These are phyloP conservation scores for Leucoma salicis DNA, from an alignment of 2,888 invertebrate genomes.

Conservation along the genomic window DNA sequence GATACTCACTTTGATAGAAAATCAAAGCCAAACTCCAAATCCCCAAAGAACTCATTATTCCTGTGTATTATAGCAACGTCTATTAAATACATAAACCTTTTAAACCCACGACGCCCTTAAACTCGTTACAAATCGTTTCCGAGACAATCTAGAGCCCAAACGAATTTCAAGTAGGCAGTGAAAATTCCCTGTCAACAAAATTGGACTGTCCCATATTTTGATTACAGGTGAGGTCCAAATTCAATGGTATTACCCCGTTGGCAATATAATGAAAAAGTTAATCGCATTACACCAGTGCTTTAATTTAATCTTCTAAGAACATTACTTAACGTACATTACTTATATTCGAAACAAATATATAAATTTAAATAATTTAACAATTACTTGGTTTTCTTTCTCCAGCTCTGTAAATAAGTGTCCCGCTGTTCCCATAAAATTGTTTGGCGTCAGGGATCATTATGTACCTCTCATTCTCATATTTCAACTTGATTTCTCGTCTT, in stretches of 20 bases:
- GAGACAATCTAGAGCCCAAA: constrained; percentile 42
- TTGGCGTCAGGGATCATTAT: constrained; percentile 50
- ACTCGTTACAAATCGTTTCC: constrained; percentile 29
- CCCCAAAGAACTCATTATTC: constrained; percentile 53
- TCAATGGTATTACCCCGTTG: constrained; percentile 52
- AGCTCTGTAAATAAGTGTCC: constrained; percentile 43
- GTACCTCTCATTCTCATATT: constrained; percentile 32
- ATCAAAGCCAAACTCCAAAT: constrained; percentile 57
- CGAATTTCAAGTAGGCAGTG: constrained; percentile 61
- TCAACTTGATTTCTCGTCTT: constrained; percentile 42
- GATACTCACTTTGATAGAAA: constrained; percentile 62
- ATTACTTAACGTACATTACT: constrained; percentile 8
- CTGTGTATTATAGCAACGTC: constrained; percentile 24
- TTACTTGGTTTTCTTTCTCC: background rate
- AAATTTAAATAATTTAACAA: background rate
- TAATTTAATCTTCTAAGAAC: constrained; percentile 57
- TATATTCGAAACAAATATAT: background rate
- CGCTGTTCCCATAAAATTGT: constrained; percentile 16
- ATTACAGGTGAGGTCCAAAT: constrained; percentile 59
- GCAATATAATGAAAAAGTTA: constrained; percentile 69
- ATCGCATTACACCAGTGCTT: constrained; percentile 43
- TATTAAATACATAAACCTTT: constrained; percentile 21
- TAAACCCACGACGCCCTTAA: constrained; percentile 15
- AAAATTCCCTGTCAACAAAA: constrained; percentile 47
- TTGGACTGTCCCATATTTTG: constrained; percentile 50